These are phyloP conservation scores for Xylocampa areola DNA, from an alignment of 2,888 invertebrate genomes.

Conservation along the genomic window DNA sequence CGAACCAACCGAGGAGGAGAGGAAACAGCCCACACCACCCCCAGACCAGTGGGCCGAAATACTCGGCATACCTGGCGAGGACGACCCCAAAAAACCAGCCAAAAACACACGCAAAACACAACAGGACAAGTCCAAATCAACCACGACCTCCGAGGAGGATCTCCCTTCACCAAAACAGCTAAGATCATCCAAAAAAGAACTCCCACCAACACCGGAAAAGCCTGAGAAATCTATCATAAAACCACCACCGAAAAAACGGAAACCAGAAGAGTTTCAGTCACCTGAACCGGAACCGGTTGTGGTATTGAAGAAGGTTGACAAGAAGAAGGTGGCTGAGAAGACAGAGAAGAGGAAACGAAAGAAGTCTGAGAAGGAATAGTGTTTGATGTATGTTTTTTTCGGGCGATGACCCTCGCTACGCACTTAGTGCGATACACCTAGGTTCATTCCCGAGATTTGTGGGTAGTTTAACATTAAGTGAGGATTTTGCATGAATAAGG, in stretches of 20 bases:
- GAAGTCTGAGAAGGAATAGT: constrained; percentile 86
- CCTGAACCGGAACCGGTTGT: constrained; percentile 70
- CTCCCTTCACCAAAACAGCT: constrained; percentile 76
- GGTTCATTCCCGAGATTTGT: constrained; percentile 31
- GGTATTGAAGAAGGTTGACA: constrained; percentile 71
- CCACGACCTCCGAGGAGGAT: constrained; percentile 68
- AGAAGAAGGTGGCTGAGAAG: constrained; percentile 69
- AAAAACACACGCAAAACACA: constrained; percentile 28
- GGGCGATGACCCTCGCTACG: constrained; percentile 63
- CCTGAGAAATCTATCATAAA: constrained; percentile 69
- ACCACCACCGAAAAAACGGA: constrained; percentile 79
- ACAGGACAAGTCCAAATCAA: constrained; percentile 55
- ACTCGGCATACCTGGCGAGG: constrained; percentile 83
- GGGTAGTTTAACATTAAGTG: constrained; percentile 23
- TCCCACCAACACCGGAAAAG: constrained; percentile 64
- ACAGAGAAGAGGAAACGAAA: constrained; percentile 69
- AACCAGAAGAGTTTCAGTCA: constrained; percentile 69
- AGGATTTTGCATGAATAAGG: background rate
- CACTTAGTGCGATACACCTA: constrained; percentile 25
- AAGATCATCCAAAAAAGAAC: constrained; percentile 78
- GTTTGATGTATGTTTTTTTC: constrained; percentile 81
- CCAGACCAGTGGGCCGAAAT: constrained; percentile 87
- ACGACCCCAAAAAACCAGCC: constrained; percentile 46
- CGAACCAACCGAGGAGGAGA: constrained; percentile 73
- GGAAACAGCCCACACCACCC: constrained; percentile 84